These are phyloP conservation scores for Nephila pilipes DNA, from an alignment of 1,140 invertebrate species.

Conservation along the genomic window DNA sequence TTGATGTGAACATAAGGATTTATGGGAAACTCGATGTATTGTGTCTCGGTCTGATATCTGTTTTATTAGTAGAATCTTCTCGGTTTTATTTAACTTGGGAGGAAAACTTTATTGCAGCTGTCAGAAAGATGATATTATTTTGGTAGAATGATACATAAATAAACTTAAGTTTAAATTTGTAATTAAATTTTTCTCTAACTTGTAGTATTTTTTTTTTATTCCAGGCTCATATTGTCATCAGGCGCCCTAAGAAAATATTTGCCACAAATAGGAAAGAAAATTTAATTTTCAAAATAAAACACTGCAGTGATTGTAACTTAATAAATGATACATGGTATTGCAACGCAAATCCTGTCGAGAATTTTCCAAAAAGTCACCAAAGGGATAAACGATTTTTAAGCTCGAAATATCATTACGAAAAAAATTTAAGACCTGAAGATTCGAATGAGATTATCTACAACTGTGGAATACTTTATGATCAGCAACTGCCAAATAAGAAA, in stretches of 20 bases:
- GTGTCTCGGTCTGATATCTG: too few species aligned
- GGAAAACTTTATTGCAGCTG: too few species aligned
- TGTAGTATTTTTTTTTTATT: not conserved
- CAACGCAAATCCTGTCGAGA: not conserved
- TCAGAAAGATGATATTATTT: too few species aligned
- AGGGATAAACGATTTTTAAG: not conserved
- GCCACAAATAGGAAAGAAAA: not conserved
- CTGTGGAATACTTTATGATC: not conserved
- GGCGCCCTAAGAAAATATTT: not conserved
- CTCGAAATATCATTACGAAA: not conserved
- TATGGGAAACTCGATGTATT: too few species aligned
- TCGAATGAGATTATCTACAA: not conserved
- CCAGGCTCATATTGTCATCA: not conserved
- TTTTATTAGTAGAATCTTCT: too few species aligned
- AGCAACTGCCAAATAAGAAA: not conserved
- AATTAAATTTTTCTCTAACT: not conserved
- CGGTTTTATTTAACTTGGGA: too few species aligned
- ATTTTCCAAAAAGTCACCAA: not conserved
- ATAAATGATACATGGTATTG: not conserved
- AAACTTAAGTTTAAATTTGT: too few species aligned
- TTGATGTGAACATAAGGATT: too few species aligned
- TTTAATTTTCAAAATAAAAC: conserved; percentile 23
- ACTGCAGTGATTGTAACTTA: not conserved
- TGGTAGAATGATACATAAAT: too few species aligned
- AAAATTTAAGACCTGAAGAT: not conserved